phyloP scores from a whole-genome alignment of 2,888 invertebrate genomes.

The Eremobia ochroleuca region DNA sequence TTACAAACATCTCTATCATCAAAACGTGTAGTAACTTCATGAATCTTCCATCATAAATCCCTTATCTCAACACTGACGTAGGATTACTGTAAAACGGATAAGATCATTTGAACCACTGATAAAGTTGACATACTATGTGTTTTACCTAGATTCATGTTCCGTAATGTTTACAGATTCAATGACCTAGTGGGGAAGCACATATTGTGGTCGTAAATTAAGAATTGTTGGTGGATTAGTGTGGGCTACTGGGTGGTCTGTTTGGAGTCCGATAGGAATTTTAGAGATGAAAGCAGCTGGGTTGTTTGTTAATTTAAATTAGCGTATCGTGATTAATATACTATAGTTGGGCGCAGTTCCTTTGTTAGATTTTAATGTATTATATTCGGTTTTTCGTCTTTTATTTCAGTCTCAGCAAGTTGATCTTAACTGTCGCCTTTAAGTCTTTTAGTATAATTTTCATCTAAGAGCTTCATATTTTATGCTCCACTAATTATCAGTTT shows the following conservation, averaged over 20 bases:
- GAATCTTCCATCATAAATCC: conserved; percentile 45
- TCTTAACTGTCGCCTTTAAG: not conserved
- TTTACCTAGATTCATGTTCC: conserved; percentile 60
- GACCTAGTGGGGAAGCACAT: conserved; percentile 54
- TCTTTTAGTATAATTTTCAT: not conserved
- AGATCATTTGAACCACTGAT: conserved; percentile 45
- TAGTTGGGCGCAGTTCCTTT: conserved; percentile 20
- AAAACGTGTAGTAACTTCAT: conserved; percentile 14
- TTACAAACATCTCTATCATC: not conserved
- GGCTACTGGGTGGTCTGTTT: conserved; percentile 40
- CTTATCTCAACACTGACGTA: conserved; percentile 52
- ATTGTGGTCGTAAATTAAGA: conserved; percentile 39
- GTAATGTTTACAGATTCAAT: conserved; percentile 60
- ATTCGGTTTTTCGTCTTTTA: not conserved
- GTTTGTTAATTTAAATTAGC: conserved; percentile 38
- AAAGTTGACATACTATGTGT: conserved; percentile 47
- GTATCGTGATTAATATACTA: too few species aligned
- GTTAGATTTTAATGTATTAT: conserved; percentile 13
- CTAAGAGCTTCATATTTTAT: not conserved
- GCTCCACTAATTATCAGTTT: not conserved
- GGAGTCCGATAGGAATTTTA: not conserved
- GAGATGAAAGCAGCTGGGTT: conserved; percentile 16
- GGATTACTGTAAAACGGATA: conserved; percentile 49
- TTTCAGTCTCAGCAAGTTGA: not conserved
- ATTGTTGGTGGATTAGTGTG: conserved; percentile 17